Base-by-base conservation (phyloP, 2,797 vertebrate genomes). In the Corythornis leucogaster region DNA sequence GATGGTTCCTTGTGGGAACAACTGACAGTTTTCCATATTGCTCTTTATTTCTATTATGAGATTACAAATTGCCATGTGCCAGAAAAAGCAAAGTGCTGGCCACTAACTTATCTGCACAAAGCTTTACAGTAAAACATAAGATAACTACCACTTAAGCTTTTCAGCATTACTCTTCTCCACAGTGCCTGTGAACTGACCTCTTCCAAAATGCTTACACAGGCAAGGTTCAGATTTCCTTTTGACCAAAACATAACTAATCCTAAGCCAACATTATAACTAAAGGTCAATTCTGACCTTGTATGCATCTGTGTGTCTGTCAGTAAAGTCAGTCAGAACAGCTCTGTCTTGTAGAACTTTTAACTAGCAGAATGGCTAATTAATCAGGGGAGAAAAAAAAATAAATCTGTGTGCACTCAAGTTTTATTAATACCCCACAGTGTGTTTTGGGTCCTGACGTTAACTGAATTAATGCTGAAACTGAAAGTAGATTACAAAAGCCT, bases 221-320 rank as follows among this genome's bases (percentile, higher is more conserved):
- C 90, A 90, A 80, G 80, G 84, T 77, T 92, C 81, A 16, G 71
- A 78, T 92, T 95, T 93, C 88, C 71, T 92, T 94, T 82, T 91
- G 91, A 90, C 81, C 66, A 82, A 85, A 92, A 78, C 69, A 90
- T n/a, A 91, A 80, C 68, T 92, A 88, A 78, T 87, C 54, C 42
- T 61, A 83, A 94, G 90, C 84, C 62, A 93, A 82, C 53, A 58
- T 67, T 66, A 38, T 45, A 82, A 89, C n/a, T 58, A 69, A 75
- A 64, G 12, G 40, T 35, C 7, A 92, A 94, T 75, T 94, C 66
- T 93, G 84, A 87, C 75, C 79, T 77, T 67, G 58, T 0, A 0
- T 45, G 17, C 7, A 6, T 67, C 22, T 59, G 45, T 12, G 25
- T 15, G 46, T 24, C 6, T 48, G 38, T 38, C 54, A 71, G 78